These are phyloP conservation scores for Linnaemya tessellans DNA, from an alignment of 2,888 invertebrate genomes.

Conservation along the genomic window DNA sequence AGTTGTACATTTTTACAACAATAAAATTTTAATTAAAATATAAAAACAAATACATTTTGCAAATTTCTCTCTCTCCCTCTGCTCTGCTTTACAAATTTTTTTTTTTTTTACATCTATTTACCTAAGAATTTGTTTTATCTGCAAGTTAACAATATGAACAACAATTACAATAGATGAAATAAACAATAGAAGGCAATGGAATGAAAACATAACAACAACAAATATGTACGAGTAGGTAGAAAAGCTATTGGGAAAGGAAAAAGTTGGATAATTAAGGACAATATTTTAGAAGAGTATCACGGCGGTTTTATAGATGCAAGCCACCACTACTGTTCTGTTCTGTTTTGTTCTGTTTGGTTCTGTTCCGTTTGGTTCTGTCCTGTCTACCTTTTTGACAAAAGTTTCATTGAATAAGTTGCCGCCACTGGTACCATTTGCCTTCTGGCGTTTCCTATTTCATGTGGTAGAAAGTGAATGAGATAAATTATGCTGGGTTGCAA, in stretches of 20 bases:
- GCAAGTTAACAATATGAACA: conserved; percentile 28
- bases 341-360: too few species aligned
- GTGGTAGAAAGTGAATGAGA: too few species aligned
- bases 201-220: conserved; percentile 5
- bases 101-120: not conserved
- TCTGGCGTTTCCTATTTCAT: too few species aligned
- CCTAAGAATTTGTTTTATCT: conserved; percentile 1
- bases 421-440: not conserved
- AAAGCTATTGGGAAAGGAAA: not conserved
- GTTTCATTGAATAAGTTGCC: conserved; percentile 12
- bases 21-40: conserved; percentile 64
- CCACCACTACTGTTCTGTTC: not conserved
- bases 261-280: conserved; percentile 1
- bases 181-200: conserved; percentile 25
- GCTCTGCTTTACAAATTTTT: not conserved
- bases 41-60: conserved; percentile 25
- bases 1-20: conserved; percentile 46
- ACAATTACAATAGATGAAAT: conserved; percentile 49
- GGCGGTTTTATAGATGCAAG: not conserved
- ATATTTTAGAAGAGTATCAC: not conserved
- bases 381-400: not conserved
- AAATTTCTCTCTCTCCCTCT: too few species aligned
- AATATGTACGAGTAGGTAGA: not conserved
- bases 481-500: too few species aligned
- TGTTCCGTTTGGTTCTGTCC: too few species aligned